Evolutionary conservation across 2,797 vertebrate species (phyloP), one percentile per base, ranked within the genome.

Genomic region (Cephalopachus bancanus): DNA sequence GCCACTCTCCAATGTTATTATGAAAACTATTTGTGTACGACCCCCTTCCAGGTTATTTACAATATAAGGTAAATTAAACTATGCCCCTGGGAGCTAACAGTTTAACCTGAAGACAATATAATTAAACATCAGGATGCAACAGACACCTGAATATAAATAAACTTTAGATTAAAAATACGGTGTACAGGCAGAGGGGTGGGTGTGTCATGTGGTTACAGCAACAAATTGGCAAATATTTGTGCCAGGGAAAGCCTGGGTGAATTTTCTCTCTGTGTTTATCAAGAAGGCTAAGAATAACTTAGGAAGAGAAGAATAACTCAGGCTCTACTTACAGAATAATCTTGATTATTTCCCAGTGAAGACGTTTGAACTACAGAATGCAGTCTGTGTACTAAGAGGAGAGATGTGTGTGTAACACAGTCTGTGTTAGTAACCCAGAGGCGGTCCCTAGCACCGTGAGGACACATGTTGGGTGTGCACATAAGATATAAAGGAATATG

Each of bases 11-110:
- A 91, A 84, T 81, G 10, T 53, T 90, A 60, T 92, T 60, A 78
- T 33, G 93, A 28, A 96, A 92, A 69, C 19, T 87, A 65, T 75
- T 53, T 85, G 37, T 67, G 22, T 88, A 37, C 85, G 26, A 75
- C 16, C 10, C 30, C 1, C 1, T 7, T 30, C 49, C 5, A n/a
- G 5, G 10, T 88, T 81, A 90, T 53, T 94, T 92, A 93, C 64
- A 92, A 60, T 53, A 88, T 51, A 93, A 93, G 87, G 14, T 78
- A 84, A 93, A 80, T 85, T 71, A 74, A 76, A 89, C 37, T 80
- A 44, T 8, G 5, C 4, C 22, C 26, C 44, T 62, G 57, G 7
- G 14, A 92, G 10, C 28, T 89, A 88, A 67, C 12, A 83, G 26
- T 64, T 93, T 94, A 83, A 87, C 10, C 22, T 78, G 20, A 88